Evolutionary conservation across 2,113 vertebrate species (phyloP).

Genomic region (Saccopteryx bilineata): DNA sequence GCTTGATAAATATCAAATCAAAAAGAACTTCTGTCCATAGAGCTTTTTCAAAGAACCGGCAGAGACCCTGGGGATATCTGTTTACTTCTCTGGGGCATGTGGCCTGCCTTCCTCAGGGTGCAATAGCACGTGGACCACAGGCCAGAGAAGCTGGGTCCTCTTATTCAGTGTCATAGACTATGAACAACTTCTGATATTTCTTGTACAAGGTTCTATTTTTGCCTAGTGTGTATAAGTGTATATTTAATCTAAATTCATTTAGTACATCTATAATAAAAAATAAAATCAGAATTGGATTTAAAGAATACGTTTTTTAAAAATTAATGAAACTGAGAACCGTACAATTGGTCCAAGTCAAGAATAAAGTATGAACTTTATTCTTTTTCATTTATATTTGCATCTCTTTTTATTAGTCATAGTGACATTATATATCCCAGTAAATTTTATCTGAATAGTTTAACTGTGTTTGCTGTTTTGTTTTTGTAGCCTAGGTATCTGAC

Average conservation of each 20-base stretch:
- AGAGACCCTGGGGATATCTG: slow-evolving; percentile 18
- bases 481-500: slow-evolving; percentile 29
- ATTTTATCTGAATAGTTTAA: slow-evolving; percentile 3
- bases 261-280: slow-evolving; percentile 28
- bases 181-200: not conserved
- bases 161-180: slow-evolving; percentile 17
- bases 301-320: slow-evolving; percentile 20
- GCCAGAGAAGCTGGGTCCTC: not conserved
- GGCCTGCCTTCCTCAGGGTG: not conserved
- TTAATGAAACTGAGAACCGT: slow-evolving; percentile 43
- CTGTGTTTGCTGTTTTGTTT: slow-evolving; percentile 37
- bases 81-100: slow-evolving; percentile 40
- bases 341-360: not conserved
- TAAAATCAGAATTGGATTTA: slow-evolving; percentile 52
- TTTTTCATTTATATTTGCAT: slow-evolving; percentile 36
- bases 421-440: not conserved
- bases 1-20: slow-evolving; percentile 74
- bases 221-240: not conserved
- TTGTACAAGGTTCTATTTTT: slow-evolving; percentile 4
- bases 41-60: slow-evolving; percentile 69
- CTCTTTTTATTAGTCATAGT: slow-evolving; percentile 12
- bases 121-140: not conserved
- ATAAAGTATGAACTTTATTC: slow-evolving; percentile 39
- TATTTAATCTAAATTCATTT: slow-evolving; percentile 12
- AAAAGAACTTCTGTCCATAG: slow-evolving; percentile 61